Evolutionary conservation across 2,113 vertebrate species (phyloP).

Genomic region (Pluvianellus socialis): DNA sequence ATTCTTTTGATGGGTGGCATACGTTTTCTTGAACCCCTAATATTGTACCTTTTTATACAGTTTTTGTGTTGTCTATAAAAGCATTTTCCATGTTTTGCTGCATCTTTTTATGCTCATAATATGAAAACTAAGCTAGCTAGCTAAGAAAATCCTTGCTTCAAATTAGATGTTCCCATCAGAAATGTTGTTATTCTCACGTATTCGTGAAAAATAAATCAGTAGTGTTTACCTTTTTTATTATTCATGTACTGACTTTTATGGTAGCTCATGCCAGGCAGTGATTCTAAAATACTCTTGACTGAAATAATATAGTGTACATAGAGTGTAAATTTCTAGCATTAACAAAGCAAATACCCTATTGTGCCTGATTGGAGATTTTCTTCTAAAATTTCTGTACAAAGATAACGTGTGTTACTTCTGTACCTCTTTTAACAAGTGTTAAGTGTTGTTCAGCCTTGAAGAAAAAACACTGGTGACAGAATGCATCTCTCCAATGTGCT

Average conservation of each 20-base stretch:
- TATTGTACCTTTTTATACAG: background rate
- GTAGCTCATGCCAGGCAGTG: background rate
- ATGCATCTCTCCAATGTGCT: background rate
- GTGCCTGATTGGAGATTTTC: background rate
- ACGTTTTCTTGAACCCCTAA: background rate
- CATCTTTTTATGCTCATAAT: background rate
- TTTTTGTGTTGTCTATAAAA: background rate
- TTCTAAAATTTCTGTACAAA: background rate
- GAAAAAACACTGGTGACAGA: background rate
- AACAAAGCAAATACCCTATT: background rate
- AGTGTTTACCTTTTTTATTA: constrained; percentile 21
- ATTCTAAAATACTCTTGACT: background rate
- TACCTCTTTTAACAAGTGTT: background rate
- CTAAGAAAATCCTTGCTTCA: background rate
- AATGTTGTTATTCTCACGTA: background rate
- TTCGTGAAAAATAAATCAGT: constrained; percentile 8
- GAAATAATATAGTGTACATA: background rate
- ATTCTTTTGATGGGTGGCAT: background rate
- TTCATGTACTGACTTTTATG: background rate
- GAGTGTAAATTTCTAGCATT: background rate
- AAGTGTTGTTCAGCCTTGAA: background rate
- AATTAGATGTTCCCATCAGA: background rate
- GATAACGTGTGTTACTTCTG: background rate
- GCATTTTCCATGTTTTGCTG: background rate
- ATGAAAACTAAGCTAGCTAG: background rate